Conservation (phyloP, 1,140 invertebrate genomes). For the Portunus trituberculatus region DNA sequence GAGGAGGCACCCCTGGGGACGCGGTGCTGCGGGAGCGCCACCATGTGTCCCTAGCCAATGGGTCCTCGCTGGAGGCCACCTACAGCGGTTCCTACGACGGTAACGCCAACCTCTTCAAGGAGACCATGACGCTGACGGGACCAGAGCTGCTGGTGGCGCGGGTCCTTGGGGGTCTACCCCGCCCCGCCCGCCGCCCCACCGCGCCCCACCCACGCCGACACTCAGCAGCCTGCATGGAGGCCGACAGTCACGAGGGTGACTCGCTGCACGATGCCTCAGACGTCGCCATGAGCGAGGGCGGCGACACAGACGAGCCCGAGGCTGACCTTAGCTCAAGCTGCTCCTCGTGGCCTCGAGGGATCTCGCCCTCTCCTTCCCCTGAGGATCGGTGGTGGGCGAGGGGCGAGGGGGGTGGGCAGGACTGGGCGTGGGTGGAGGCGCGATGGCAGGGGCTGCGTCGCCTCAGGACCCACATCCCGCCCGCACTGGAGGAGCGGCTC, state of each 20-base stretch:
- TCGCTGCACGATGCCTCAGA: slow-evolving; percentile 37
- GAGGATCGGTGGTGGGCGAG: slow-evolving; percentile 56
- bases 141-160: slow-evolving; percentile 52
- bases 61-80: slow-evolving; percentile 46
- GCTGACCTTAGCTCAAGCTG: slow-evolving; percentile 24
- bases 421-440: slow-evolving; percentile 68
- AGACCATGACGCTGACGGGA: slow-evolving; percentile 60
- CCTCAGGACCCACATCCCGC: slow-evolving; percentile 51
- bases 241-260: slow-evolving; percentile 53
- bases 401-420: slow-evolving; percentile 47
- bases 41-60: slow-evolving; percentile 51
- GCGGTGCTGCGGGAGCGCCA: slow-evolving; percentile 45
- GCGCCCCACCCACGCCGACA: slow-evolving; percentile 40
- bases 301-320: slow-evolving; percentile 52
- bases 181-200: neutral
- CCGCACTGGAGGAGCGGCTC: slow-evolving; percentile 57
- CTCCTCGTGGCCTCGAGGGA: slow-evolving; percentile 47
- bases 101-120: slow-evolving; percentile 72
- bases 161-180: slow-evolving; percentile 48
- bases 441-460: slow-evolving; percentile 50
- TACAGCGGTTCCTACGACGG: slow-evolving; percentile 68
- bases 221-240: slow-evolving; percentile 60
- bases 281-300: slow-evolving; percentile 66
- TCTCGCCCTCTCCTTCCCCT: slow-evolving; percentile 46
- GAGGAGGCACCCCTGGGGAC: neutral